These are phyloP conservation scores for Echiichthys vipera DNA, from an alignment of 2,797 vertebrate species.

Conservation along the genomic window DNA sequence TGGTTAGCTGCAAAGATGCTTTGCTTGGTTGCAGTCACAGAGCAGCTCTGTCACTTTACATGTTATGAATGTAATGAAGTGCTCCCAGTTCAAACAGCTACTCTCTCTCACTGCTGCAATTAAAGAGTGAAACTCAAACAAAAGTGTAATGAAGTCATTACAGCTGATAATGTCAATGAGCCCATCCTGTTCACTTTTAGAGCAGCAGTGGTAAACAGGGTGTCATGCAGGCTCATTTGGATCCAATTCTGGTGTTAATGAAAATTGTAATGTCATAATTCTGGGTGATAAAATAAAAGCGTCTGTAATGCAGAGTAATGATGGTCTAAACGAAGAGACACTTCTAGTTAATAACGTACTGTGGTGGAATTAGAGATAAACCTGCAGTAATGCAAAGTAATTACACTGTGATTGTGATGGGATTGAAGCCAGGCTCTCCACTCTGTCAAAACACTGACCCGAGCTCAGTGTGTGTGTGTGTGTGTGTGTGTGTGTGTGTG, in stretches of 20 bases:
- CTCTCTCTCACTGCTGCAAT: background rate
- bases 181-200: constrained; percentile 5
- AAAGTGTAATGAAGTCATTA: constrained; percentile 52
- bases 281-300: constrained; percentile 56
- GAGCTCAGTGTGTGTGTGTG: constrained; percentile 31
- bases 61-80: no score
- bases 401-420: constrained; percentile 75
- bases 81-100: background rate
- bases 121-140: constrained; percentile 8
- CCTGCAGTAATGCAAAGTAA: constrained; percentile 77
- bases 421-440: constrained; percentile 50
- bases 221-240: constrained; percentile 38
- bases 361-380: constrained; percentile 73
- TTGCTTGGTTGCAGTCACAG: no score
- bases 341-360: constrained; percentile 64
- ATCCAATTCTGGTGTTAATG: constrained; percentile 64
- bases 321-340: constrained; percentile 68
- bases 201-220: constrained; percentile 32
- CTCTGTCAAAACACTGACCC: constrained; percentile 78
- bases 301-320: constrained; percentile 62
- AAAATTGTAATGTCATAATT: constrained; percentile 73
- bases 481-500: constrained; percentile 23
- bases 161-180: constrained; percentile 55
- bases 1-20: no score
- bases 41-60: background rate